A percentile compares a stretch with the other conserved stretches of the same genome.
phyloP scores from a whole-genome alignment of 1,140 invertebrate genomes.

The Protaetia brevitarsis region DNA sequence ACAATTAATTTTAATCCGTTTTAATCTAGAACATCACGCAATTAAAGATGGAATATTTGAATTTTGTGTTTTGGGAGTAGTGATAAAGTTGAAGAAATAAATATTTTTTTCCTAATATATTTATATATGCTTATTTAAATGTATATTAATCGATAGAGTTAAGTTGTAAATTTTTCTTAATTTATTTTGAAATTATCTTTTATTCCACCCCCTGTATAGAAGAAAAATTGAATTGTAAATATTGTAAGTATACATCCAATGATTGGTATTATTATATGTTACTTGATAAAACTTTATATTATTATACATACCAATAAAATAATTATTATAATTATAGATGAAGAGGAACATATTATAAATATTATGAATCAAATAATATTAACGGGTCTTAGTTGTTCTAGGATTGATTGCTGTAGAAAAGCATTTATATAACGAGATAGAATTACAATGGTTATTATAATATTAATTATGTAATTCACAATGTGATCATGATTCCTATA shows the following conservation, averaged over 20 bases:
- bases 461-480: conserved; percentile 11
- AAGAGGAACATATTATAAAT: too few relatives aligned
- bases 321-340: too few relatives aligned
- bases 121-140: too few relatives aligned
- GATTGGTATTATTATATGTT: neutral
- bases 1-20: too few relatives aligned
- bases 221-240: conserved; percentile 3
- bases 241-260: neutral
- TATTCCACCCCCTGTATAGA: neutral
- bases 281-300: conserved; percentile 11
- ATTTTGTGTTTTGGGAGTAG: too few relatives aligned
- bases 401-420: neutral
- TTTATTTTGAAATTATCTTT: neutral
- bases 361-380: conserved; percentile 8
- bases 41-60: too few relatives aligned
- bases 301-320: too few relatives aligned
- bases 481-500: conserved; percentile 20
- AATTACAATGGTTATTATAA: conserved; percentile 8
- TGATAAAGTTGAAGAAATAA: too few relatives aligned
- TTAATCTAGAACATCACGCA: too few relatives aligned
- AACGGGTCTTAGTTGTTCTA: conserved; percentile 6
- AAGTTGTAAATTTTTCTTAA: neutral
- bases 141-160: too few relatives aligned
- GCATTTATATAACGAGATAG: conserved; percentile 1
- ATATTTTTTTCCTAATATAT: too few relatives aligned